Evolutionary conservation across 2,113 vertebrate genomes (phyloP), one percentile per base, ranked within the genome.

Genomic region (Grantiella picta): DNA sequence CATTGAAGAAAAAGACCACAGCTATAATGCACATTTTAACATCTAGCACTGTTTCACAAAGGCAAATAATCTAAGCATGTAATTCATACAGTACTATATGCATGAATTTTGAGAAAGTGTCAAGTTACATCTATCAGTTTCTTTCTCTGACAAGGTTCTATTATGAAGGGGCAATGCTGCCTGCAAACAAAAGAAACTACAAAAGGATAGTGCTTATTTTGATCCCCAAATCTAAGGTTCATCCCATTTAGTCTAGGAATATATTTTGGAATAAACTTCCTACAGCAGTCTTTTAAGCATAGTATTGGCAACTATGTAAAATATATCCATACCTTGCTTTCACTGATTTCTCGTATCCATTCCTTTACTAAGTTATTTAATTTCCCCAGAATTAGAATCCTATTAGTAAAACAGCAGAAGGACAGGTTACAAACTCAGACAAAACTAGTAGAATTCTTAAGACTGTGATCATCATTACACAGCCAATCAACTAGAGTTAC

Each of bases 311-410:
- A 25, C 56, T 78, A 82, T 0, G 1, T 66, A 94, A 71, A 92
- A 89, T 31, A 84, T 9, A 78, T 42, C 38, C 96, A 92, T 98
- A 99, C 99, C 98, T 99, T 99, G 82, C 97, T 94, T 97, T 98
- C 98, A 97, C 99, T 99, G 95, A 98, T 98, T 94, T 99, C 98
- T 59, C 97, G 98, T 90, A 99, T 99, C 99, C 99, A 99, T 86
- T 99, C 98, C 95, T 98, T 99, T 71, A 98, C 99, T 86, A 99
- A 95, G 59, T 98, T 98, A 97, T 99, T 99, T 95, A 99, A 86
- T 95, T 98, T 98, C 75, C 99, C 98, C 97, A 99, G 96, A 97
- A 99, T 98, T 73, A 98, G 97, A 97, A 99, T 99, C 98, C 99
- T 99, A 94, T 97, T 88, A 86, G 96, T 69, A 92, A 93, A 98